phyloP scores from a whole-genome alignment of 2,797 vertebrate genomes.

The Acanthornis magna region DNA sequence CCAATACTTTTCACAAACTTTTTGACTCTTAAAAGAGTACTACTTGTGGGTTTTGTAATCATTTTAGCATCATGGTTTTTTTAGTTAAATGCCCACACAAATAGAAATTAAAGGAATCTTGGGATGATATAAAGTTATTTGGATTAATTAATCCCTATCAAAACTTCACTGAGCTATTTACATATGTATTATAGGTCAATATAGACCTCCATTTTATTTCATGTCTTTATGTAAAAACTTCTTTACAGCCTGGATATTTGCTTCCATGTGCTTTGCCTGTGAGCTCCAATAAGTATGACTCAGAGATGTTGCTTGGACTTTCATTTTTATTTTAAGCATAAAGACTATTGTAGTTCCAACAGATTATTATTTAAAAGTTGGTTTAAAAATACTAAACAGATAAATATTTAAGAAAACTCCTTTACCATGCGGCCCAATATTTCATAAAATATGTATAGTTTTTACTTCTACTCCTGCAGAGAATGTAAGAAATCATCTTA shows the following conservation, averaged over 20 bases:
- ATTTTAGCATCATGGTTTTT: neutral
- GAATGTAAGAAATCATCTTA: neutral
- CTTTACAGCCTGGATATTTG: neutral
- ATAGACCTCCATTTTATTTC: neutral
- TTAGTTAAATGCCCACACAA: neutral
- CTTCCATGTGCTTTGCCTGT: neutral
- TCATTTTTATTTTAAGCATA: neutral
- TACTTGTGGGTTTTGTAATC: neutral
- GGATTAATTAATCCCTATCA: neutral
- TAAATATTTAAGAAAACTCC: neutral
- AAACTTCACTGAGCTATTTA: neutral
- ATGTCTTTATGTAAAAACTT: neutral
- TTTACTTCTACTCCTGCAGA: neutral
- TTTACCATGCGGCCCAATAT: neutral
- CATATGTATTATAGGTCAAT: neutral
- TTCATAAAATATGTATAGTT: neutral
- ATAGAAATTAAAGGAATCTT: neutral
- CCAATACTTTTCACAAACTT: neutral
- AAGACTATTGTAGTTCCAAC: neutral
- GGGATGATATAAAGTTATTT: neutral
- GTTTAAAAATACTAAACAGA: neutral
- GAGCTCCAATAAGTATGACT: neutral
- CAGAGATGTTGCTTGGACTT: neutral
- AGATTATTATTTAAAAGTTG: neutral
- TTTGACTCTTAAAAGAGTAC: neutral